phyloP scores from a whole-genome alignment of 2,888 invertebrate species.

The Drosophila pseudotakahashii region DNA sequence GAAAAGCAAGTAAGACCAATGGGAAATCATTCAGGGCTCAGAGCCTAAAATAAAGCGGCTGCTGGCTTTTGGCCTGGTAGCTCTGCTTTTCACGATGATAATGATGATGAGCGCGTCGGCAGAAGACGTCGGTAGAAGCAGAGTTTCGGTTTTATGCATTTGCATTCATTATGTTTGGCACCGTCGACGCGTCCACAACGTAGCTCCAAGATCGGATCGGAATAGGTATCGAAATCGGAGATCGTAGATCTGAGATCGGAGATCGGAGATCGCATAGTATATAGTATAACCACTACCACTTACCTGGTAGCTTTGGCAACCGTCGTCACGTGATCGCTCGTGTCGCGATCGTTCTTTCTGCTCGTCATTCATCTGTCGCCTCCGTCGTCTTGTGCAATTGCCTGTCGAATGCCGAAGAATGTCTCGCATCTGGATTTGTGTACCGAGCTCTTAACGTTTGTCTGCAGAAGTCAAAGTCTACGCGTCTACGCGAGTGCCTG shows the following conservation, averaged over 20 bases:
- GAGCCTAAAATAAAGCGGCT: slow-evolving; percentile 9
- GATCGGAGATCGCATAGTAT: not conserved
- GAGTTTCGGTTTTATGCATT: slow-evolving; percentile 64
- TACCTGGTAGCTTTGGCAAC: slow-evolving; percentile 21
- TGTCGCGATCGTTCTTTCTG: slow-evolving; percentile 40
- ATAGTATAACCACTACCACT: slow-evolving; percentile 19
- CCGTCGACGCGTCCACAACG: slow-evolving; percentile 73
- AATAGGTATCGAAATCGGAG: slow-evolving; percentile 7
- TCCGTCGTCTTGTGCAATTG: slow-evolving; percentile 46
- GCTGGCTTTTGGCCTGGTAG: not conserved
- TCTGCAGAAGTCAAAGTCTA: slow-evolving; percentile 49
- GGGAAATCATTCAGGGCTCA: slow-evolving; percentile 42
- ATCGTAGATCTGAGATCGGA: slow-evolving; percentile 7
- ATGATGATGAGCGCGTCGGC: slow-evolving; percentile 38
- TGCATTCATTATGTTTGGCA: slow-evolving; percentile 80
- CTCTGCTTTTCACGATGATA: slow-evolving; percentile 34
- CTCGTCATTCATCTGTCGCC: slow-evolving; percentile 53
- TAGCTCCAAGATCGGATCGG: slow-evolving; percentile 27
- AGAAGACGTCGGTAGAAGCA: slow-evolving; percentile 10
- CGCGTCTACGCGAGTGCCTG: slow-evolving; percentile 42
- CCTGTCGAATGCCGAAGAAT: slow-evolving; percentile 50
- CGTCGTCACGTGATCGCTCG: slow-evolving; percentile 34
- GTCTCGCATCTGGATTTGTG: slow-evolving; percentile 70
- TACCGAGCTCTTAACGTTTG: slow-evolving; percentile 64
- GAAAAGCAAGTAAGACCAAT: slow-evolving; percentile 58